A percentile compares a stretch with the other conserved stretches of the same genome.
Conservation (phyloP, 2,888 invertebrate species). For the Leptinotarsa rubiginosa region DNA sequence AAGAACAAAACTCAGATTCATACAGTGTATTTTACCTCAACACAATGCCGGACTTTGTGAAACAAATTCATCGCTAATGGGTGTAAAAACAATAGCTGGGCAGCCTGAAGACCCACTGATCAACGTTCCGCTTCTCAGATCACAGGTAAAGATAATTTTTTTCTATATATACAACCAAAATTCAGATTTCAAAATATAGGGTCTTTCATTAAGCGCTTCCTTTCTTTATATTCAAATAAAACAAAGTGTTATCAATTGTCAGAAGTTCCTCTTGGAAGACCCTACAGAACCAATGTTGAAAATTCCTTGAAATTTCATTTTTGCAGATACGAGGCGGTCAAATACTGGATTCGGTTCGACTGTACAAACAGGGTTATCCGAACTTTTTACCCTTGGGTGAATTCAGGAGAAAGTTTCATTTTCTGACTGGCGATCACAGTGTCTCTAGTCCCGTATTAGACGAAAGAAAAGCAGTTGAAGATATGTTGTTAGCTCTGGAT, state of each 20-base stretch:
- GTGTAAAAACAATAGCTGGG: conserved; percentile 65
- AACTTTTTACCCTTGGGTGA: conserved; percentile 90
- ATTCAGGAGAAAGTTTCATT: conserved; percentile 86
- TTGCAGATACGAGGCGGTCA: conserved; percentile 88
- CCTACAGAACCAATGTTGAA: too few relatives aligned
- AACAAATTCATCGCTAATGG: conserved; percentile 66
- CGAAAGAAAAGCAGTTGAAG: conserved; percentile 80
- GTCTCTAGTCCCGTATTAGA: conserved; percentile 65
- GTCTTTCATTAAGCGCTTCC: too few relatives aligned
- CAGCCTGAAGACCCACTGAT: conserved; percentile 69
- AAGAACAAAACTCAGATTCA: conserved; percentile 88
- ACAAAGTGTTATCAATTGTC: too few relatives aligned
- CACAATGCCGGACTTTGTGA: conserved; percentile 79
- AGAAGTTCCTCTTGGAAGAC: too few relatives aligned
- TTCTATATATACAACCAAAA: too few relatives aligned
- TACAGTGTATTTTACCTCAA: conserved; percentile 86
- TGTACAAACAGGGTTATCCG: conserved; percentile 95
- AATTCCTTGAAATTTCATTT: conserved; percentile 5
- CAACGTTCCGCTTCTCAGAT: conserved; percentile 88
- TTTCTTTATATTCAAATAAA: too few relatives aligned
- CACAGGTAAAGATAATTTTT: conserved; percentile 73
- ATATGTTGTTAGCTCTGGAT: conserved; percentile 85
- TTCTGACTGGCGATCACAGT: conserved; percentile 68
- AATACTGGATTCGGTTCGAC: conserved; percentile 86
- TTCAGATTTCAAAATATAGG: too few relatives aligned